Conservation (phyloP, 2,888 invertebrate genomes). For the Luffia ferchaultella region DNA sequence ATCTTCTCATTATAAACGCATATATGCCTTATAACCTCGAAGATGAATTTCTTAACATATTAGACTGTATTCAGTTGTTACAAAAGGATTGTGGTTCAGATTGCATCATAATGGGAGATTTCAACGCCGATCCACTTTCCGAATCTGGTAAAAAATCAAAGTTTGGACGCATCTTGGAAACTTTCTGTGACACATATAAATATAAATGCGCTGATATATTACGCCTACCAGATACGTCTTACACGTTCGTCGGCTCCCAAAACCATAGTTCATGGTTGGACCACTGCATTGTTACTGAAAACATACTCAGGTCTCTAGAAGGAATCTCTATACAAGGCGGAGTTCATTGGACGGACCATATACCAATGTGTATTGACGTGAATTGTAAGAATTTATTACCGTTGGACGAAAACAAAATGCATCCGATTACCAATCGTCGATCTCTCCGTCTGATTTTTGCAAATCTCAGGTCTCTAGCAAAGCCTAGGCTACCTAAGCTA, state of each 20-base stretch:
- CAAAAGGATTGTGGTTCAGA: background rate
- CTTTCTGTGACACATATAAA: background rate
- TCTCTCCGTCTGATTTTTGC: background rate
- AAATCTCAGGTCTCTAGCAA: background rate
- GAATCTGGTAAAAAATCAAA: background rate
- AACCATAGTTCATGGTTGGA: background rate
- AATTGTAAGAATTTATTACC: background rate
- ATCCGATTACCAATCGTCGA: background rate
- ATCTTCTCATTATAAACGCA: background rate
- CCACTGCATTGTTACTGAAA: background rate
- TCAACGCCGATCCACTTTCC: background rate
- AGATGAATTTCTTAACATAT: background rate
- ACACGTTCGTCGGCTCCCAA: background rate
- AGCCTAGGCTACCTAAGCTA: background rate
- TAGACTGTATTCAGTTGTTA: background rate
- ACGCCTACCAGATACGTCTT: background rate
- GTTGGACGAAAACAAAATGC: background rate
- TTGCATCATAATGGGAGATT: constrained; percentile 2
- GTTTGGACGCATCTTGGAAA: background rate
- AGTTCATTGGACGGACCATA: background rate
- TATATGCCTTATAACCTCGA: background rate
- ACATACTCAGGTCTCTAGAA: background rate
- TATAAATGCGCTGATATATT: background rate
- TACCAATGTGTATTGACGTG: background rate
- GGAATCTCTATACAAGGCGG: background rate